These are phyloP conservation scores for Euproctis similis DNA, from an alignment of 2,888 invertebrate species.

Conservation along the genomic window DNA sequence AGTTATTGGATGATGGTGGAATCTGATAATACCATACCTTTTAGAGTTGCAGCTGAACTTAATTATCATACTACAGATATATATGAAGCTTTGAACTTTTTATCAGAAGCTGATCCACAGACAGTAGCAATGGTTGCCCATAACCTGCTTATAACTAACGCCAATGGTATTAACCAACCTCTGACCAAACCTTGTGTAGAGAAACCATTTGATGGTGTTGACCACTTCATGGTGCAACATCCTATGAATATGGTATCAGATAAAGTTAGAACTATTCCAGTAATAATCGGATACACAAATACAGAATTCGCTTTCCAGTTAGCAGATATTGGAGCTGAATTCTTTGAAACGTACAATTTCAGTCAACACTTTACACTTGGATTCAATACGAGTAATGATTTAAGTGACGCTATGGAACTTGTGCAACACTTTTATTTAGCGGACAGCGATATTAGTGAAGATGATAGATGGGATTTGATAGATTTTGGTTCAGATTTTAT, in stretches of 20 bases:
- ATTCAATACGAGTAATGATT: constrained; percentile 6
- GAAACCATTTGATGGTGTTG: constrained; percentile 6
- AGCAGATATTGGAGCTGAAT: neutral
- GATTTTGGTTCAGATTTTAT: constrained; percentile 1
- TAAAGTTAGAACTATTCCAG: constrained; percentile 4
- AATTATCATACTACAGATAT: constrained; percentile 5
- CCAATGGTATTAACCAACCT: neutral
- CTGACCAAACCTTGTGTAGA: constrained; percentile 8
- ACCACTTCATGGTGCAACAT: constrained; percentile 7
- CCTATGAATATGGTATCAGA: constrained; percentile 3
- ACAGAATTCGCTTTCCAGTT: constrained; percentile 6
- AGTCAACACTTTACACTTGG: constrained; percentile 1
- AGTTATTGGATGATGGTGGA: neutral
- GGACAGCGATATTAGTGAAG: constrained; percentile 6
- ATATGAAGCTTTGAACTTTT: constrained; percentile 6
- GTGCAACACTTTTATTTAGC: constrained; percentile 6
- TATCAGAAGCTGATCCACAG: constrained; percentile 4
- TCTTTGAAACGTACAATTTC: constrained; percentile 3
- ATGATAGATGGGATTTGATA: constrained; percentile 2
- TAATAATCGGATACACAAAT: constrained; percentile 10
- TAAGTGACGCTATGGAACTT: constrained; percentile 5
- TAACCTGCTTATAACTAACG: no score
- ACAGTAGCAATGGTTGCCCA: no score
- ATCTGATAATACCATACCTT: constrained; percentile 4
- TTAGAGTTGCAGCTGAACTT: constrained; percentile 8